Base-by-base conservation (phyloP, 2,888 invertebrate species). In the Cerastoderma edule region DNA sequence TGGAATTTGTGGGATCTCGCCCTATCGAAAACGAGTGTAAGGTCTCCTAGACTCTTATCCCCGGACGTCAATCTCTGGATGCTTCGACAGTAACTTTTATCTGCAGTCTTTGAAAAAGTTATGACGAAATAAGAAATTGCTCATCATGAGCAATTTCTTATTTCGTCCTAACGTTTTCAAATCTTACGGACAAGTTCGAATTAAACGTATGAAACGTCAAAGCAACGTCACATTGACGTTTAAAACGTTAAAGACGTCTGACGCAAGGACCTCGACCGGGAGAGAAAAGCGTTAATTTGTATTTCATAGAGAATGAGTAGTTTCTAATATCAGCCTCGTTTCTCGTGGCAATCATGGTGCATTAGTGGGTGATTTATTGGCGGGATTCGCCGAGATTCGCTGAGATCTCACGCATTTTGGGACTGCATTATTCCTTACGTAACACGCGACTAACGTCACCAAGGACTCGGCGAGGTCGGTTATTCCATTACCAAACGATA, bases 291-390 rank as follows among this genome's bases (percentile, higher is more conserved):
- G 57, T 53, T 77, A 80, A 80, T 80, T 80, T 71, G 77, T 77
- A 69, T 77, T 77, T 80, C 74, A 80, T 80, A 57, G 75, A 69
- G 72, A 77, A 67, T 27, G 54, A 80, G 72, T 72, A 65, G 75
- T 77, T 80, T 80, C 77, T 80, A 69, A 77, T 80, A 77, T 75
- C 80, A 72, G 33, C 3, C 66, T 24, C 35, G 57, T 75, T 73
- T 70, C 65, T 67, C 33, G 53, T 46, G 39, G 27, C 60, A 30
- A 73, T 80, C 80, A 67, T 6, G 35, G 48, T 79, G 75, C 79
- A 79, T 79, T 79, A 79, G 56, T 13, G 50, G 22, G 56, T 75
- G 79, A 79, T 79, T 75, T 75, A 79, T 79, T 50, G 67, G 44
- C 33, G 60, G 32, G 16, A n/a, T 32, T 57, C 30, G 13, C 2